These are phyloP conservation scores for Leptinotarsa peninsularis DNA, from an alignment of 2,888 invertebrate genomes.

Conservation along the genomic window DNA sequence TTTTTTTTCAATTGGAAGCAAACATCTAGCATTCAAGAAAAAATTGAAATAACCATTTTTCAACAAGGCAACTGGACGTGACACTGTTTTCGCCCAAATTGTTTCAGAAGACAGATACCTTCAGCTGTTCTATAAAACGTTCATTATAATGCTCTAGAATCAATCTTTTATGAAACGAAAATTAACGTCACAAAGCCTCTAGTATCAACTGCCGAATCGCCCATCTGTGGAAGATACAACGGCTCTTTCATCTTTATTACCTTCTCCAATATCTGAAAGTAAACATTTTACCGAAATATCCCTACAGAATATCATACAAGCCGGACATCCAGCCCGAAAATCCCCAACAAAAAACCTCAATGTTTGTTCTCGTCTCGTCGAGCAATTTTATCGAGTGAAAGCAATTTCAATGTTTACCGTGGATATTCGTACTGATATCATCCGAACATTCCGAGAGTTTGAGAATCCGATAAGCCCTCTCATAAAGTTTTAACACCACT, in stretches of 20 bases:
- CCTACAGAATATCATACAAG: conserved; percentile 5
- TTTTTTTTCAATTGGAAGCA: too few relatives aligned
- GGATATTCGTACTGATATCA: conserved; percentile 41
- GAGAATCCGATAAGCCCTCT: conserved; percentile 39
- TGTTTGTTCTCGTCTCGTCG: conserved; percentile 35
- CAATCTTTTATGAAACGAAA: background rate
- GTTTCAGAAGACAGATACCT: too few relatives aligned
- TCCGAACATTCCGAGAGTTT: conserved; percentile 37
- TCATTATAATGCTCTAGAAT: too few relatives aligned
- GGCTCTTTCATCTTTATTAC: background rate
- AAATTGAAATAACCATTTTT: too few relatives aligned
- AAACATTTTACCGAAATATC: conserved; percentile 4
- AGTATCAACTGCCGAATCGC: background rate
- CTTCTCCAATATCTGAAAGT: background rate
- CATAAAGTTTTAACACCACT: conserved; percentile 42
- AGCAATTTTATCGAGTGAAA: conserved; percentile 38
- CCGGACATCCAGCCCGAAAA: conserved; percentile 23
- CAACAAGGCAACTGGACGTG: too few relatives aligned
- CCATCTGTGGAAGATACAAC: background rate
- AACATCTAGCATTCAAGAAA: too few relatives aligned
- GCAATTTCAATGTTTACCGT: conserved; percentile 41
- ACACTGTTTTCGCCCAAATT: too few relatives aligned
- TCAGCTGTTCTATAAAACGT: too few relatives aligned
- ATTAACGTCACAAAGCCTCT: background rate
- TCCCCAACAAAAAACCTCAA: conserved; percentile 15